Percentiles rank a stretch among this genome's conserved stretches.
Evolutionary conservation across 2,113 vertebrate genomes (phyloP).

Genomic region (Panthera leo): DNA sequence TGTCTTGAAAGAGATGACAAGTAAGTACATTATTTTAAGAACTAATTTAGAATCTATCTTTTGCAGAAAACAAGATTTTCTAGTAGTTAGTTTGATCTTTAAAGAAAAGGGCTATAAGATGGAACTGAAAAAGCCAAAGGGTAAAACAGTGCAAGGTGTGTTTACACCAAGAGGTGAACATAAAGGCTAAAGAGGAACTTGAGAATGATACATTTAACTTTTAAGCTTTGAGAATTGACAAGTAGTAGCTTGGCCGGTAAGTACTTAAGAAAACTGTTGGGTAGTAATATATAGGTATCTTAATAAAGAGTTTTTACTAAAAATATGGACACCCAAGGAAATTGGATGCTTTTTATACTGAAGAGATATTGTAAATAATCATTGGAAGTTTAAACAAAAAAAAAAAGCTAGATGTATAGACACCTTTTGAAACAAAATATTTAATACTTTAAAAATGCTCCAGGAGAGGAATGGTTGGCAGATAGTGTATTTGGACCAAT

Average conservation of each 20-base stretch:
- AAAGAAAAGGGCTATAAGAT: neutral
- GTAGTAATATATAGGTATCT: neutral
- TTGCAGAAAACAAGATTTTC: conserved; percentile 17
- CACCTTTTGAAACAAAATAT: conserved; percentile 21
- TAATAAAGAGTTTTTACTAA: neutral
- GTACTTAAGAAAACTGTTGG: conserved; percentile 6
- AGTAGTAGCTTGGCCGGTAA: neutral
- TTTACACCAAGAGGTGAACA: neutral
- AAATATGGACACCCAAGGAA: neutral
- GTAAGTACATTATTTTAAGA: conserved; percentile 86
- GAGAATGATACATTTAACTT: conserved; percentile 30
- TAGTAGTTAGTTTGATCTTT: conserved; percentile 23
- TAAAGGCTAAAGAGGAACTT: neutral
- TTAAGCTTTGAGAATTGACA: conserved; percentile 27
- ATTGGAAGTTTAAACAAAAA: neutral
- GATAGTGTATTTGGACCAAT: neutral
- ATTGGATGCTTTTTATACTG: neutral
- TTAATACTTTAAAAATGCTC: conserved; percentile 32
- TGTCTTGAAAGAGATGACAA: conserved; percentile 99
- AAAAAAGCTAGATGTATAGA: neutral
- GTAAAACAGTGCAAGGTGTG: neutral
- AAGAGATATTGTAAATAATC: conserved; percentile 19
- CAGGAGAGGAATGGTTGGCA: neutral
- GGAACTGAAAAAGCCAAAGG: conserved; percentile 20
- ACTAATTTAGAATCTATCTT: neutral